phyloP scores from a whole-genome alignment of 2,113 vertebrate genomes.

The Engystomops pustulosus region DNA sequence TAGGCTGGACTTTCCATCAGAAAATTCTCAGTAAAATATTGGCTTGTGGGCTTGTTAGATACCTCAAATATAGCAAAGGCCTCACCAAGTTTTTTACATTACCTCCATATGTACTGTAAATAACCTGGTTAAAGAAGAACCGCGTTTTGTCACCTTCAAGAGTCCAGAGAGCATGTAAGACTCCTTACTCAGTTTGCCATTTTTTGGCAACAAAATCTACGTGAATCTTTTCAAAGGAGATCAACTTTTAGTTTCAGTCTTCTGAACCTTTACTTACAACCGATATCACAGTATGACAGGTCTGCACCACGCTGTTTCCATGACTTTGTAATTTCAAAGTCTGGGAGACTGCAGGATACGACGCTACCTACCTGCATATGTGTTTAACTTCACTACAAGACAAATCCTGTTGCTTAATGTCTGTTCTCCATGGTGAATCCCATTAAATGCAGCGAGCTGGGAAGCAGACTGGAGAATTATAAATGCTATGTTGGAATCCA shows the following conservation, averaged over 20 bases:
- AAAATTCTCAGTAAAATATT: too few relatives aligned
- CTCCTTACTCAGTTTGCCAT: too few relatives aligned
- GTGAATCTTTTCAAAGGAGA: neutral
- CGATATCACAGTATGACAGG: slow-evolving; percentile 13
- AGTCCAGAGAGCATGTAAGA: too few relatives aligned
- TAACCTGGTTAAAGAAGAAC: too few relatives aligned
- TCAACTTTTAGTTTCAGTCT: neutral
- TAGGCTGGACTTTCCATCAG: too few relatives aligned
- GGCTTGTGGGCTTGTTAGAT: too few relatives aligned
- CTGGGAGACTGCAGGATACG: slow-evolving; percentile 11
- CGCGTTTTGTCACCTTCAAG: too few relatives aligned
- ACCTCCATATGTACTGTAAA: too few relatives aligned
- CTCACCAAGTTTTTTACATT: too few relatives aligned
- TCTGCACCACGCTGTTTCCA: neutral
- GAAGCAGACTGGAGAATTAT: slow-evolving; percentile 61
- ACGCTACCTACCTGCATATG: slow-evolving; percentile 24
- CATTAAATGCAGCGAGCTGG: neutral
- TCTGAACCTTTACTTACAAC: slow-evolving; percentile 5
- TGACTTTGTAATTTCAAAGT: slow-evolving; percentile 35
- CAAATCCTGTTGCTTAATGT: slow-evolving; percentile 42
- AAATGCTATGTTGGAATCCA: slow-evolving; percentile 58
- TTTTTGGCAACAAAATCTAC: neutral
- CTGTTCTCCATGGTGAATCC: slow-evolving; percentile 20
- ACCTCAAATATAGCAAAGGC: too few relatives aligned
- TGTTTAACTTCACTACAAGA: slow-evolving; percentile 37